Evolutionary conservation across 2,888 invertebrate species (phyloP), one percentile per base, ranked within the genome.

Genomic region (Phalera bucephala): DNA sequence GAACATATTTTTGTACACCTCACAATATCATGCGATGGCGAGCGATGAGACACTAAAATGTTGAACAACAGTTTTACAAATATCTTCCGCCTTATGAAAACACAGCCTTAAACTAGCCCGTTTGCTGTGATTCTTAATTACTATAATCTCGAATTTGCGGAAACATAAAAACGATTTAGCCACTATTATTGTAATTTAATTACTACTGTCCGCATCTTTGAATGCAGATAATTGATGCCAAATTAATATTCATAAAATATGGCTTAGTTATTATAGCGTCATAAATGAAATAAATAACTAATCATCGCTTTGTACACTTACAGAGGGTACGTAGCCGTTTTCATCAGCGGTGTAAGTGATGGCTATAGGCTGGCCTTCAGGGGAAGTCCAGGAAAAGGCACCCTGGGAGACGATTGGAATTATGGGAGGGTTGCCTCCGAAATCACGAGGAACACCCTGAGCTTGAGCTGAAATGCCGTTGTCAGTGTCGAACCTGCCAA

Each of bases 281-380:
- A 7, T 7, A 19, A 13, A 17, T 19, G 9, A 3, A 29, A 29
- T 19, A 3, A 11, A 7, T n/a, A n/a, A n/a, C n/a, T n/a, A n/a
- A n/a, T n/a, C n/a, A n/a, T n/a, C n/a, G n/a, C n/a, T 22, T 21
- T 8, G 15, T 35, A 3, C 9, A 61, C 61, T 64, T 67, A 83
- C 93, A 72, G 87, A 76, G 15, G 94, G 91, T 46, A 92, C 92
- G 90, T 92, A 94, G 40, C 94, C 94, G 51, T 93, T 92, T 70
- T 94, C 93, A 55, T 94, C 93, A 51, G 94, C 94, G 38, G 90
- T 64, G 76, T 93, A 94, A 28, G 81, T 76, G 41, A 94, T 68
- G n/a, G 78, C 64, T 54, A 93, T 83, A 8, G 83, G 82, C 26
- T 89, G 77, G n/a, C 94, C 94, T 51, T 94, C 93, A 8, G 92